Percentiles rank a stretch among this genome's conserved stretches.
These are phyloP conservation scores for Hermaeophaga mercurialis DNA, from an alignment of 2,888 invertebrate genomes.

Conservation along the genomic window DNA sequence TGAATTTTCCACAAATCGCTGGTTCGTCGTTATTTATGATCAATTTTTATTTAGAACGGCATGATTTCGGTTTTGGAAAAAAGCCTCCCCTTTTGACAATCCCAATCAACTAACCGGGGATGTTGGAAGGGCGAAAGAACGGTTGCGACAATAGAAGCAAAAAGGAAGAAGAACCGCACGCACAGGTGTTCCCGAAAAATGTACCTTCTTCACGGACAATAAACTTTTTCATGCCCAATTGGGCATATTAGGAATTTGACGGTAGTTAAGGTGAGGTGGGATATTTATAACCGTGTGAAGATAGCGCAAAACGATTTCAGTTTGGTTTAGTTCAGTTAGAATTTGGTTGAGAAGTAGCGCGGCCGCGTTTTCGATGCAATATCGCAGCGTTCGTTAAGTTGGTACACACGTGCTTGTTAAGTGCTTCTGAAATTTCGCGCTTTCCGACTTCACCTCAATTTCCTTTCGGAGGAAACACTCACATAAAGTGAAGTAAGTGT, in stretches of 20 bases:
- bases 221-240: slow-evolving; percentile 22
- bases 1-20: no score
- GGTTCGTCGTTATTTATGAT: no score
- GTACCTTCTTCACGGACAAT: slow-evolving; percentile 1
- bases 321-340: slow-evolving; percentile 35
- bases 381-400: no score
- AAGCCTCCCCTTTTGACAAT: no score
- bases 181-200: not conserved
- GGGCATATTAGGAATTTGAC: slow-evolving; percentile 17
- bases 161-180: no score
- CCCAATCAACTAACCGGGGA: no score
- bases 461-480: not conserved
- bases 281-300: slow-evolving; percentile 39
- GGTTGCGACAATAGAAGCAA: no score
- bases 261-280: slow-evolving; percentile 36
- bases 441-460: slow-evolving; percentile 14
- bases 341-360: slow-evolving; percentile 28
- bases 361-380: slow-evolving; percentile 33
- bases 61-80: no score
- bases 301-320: slow-evolving; percentile 34
- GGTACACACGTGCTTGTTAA: slow-evolving; percentile 29
- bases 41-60: no score
- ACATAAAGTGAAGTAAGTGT: no score
- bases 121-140: no score
- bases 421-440: slow-evolving; percentile 28